Evolutionary conservation across 2,797 vertebrate species (phyloP).

Genomic region (Gymnoscopelus braueri): DNA sequence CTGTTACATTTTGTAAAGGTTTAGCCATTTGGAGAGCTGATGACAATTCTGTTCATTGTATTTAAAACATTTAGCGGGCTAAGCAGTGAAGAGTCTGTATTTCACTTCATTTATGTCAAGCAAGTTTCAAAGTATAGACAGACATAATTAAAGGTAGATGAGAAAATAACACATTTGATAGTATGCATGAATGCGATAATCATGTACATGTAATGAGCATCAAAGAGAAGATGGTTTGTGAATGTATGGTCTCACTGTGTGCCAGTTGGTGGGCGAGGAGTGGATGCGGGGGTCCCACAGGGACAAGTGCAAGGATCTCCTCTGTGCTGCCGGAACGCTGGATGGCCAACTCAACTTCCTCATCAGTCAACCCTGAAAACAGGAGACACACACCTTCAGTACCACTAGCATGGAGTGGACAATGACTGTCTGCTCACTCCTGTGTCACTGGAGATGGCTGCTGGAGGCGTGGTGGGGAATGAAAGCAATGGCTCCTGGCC

Average conservation of each 20-base stretch:
- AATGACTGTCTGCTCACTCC: conserved; percentile 33
- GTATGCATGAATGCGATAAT: conserved; percentile 14
- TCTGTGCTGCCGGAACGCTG: conserved; percentile 90
- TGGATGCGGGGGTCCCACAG: conserved; percentile 71
- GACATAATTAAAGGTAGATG: too few relatives aligned
- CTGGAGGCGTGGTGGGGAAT: conserved; percentile 25
- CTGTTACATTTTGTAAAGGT: not conserved
- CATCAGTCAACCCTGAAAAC: conserved; percentile 91
- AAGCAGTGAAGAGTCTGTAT: not conserved
- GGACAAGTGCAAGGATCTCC: conserved; percentile 78
- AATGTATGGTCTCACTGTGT: conserved; percentile 84
- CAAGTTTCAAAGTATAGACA: too few relatives aligned
- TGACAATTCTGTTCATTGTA: not conserved
- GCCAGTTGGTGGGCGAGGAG: conserved; percentile 78
- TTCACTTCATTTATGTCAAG: conserved; percentile 13
- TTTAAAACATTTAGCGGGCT: not conserved
- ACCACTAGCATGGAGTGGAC: conserved; percentile 13
- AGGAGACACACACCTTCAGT: conserved; percentile 49
- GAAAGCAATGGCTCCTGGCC: conserved; percentile 55
- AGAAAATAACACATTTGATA: too few relatives aligned
- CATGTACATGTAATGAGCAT: conserved; percentile 6
- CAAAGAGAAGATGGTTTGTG: conserved; percentile 17
- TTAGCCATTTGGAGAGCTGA: not conserved
- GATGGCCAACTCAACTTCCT: conserved; percentile 95
- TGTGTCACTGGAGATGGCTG: too few relatives aligned